Conservation (phyloP, 2,113 vertebrate genomes). For the Pan troglodytes region DNA sequence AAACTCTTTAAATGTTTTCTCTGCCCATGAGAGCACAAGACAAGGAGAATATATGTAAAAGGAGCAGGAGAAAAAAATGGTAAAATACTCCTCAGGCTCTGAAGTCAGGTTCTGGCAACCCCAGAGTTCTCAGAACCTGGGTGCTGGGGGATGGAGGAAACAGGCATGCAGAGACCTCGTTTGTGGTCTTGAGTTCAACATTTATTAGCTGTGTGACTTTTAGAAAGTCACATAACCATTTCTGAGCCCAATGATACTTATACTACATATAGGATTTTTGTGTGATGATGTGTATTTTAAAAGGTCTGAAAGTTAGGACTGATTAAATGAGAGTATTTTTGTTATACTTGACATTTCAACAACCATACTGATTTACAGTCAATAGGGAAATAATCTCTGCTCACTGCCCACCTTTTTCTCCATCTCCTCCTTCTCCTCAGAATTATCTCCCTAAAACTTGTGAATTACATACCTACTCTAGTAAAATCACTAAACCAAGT, state of each 20-base stretch:
- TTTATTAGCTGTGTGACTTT: background rate
- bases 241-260: background rate
- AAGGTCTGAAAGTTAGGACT: background rate
- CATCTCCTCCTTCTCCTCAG: background rate
- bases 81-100: background rate
- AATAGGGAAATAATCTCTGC: background rate
- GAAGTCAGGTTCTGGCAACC: background rate
- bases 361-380: background rate
- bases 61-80: background rate
- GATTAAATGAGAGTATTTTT: background rate
- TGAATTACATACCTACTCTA: background rate
- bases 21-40: background rate
- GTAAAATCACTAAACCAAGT: background rate
- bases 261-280: background rate
- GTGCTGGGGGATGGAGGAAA: too few relatives aligned
- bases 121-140: background rate
- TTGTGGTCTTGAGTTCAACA: background rate
- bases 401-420: background rate
- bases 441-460: background rate
- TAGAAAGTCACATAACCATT: background rate
- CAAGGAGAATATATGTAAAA: conserved; percentile 1
- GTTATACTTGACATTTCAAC: background rate
- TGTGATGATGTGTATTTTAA: background rate
- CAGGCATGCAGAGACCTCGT: background rate
- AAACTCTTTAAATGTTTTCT: conserved; percentile 39